A percentile compares a stretch with the other conserved stretches of the same genome.
Conservation (phyloP, 2,888 invertebrate genomes). For the Limenitis camilla region DNA sequence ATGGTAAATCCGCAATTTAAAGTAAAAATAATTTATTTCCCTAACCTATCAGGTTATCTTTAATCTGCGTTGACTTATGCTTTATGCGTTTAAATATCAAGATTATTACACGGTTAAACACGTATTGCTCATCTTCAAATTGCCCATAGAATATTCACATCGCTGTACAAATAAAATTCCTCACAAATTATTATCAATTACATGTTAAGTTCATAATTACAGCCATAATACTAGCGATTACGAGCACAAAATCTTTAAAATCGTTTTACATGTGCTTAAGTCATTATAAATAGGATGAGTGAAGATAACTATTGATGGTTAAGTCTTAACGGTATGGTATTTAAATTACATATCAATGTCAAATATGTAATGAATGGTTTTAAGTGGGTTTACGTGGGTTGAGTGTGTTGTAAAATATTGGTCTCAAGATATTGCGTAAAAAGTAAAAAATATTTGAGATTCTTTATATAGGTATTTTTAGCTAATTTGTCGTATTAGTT, state of each 20-base stretch:
- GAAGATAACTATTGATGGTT: not conserved
- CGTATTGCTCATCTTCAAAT: slow-evolving; percentile 10
- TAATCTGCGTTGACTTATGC: slow-evolving; percentile 1
- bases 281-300: slow-evolving; percentile 3
- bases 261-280: slow-evolving; percentile 1
- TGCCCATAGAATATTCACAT: slow-evolving; percentile 9
- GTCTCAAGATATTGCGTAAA: not conserved
- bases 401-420: not conserved
- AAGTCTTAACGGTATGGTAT: not conserved
- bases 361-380: not conserved
- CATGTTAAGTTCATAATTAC: slow-evolving; percentile 50
- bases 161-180: slow-evolving; percentile 33
- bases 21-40: slow-evolving; percentile 1
- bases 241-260: not conserved
- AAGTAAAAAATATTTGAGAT: too few relatives aligned
- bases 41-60: slow-evolving; percentile 6
- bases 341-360: not conserved
- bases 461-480: too few relatives aligned
- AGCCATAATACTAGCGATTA: slow-evolving; percentile 12
- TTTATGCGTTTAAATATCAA: slow-evolving; percentile 9
- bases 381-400: not conserved
- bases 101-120: slow-evolving; percentile 5
- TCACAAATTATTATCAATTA: slow-evolving; percentile 42
- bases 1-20: too few relatives aligned
- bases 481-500: too few relatives aligned